Evolutionary conservation across 2,113 vertebrate genomes (phyloP).

Genomic region (Tylochromis polylepis): DNA sequence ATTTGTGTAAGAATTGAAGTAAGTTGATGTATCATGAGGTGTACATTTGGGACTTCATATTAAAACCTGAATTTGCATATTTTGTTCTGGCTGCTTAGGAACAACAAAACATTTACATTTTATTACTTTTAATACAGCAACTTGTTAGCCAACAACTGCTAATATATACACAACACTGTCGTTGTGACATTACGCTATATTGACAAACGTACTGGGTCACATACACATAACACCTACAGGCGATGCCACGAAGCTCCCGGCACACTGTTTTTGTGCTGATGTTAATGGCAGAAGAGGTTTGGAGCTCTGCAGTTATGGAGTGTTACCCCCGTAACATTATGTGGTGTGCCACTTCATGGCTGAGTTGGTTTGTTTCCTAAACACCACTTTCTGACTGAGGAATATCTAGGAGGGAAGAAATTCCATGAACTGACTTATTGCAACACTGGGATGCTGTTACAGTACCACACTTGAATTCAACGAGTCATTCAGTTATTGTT

Average conservation of each 20-base stretch:
- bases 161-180: background rate
- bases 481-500: accelerated
- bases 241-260: background rate
- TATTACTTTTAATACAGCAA: background rate
- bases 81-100: background rate
- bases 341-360: background rate
- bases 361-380: background rate
- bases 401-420: background rate
- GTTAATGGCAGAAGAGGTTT: background rate
- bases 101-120: background rate
- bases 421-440: background rate
- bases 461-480: background rate
- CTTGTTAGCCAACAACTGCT: background rate
- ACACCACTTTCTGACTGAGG: background rate
- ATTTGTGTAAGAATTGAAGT: background rate
- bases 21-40: background rate
- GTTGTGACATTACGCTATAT: background rate
- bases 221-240: background rate
- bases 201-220: background rate
- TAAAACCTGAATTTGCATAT: background rate
- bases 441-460: background rate
- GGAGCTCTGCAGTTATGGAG: background rate
- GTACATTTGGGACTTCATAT: background rate
- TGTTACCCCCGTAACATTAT: background rate
- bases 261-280: background rate